These are phyloP conservation scores for Diacarnus erythraeanus DNA, from an alignment of 37 sponge, comb jelly and placozoan genomes.

Conservation along the genomic window DNA sequence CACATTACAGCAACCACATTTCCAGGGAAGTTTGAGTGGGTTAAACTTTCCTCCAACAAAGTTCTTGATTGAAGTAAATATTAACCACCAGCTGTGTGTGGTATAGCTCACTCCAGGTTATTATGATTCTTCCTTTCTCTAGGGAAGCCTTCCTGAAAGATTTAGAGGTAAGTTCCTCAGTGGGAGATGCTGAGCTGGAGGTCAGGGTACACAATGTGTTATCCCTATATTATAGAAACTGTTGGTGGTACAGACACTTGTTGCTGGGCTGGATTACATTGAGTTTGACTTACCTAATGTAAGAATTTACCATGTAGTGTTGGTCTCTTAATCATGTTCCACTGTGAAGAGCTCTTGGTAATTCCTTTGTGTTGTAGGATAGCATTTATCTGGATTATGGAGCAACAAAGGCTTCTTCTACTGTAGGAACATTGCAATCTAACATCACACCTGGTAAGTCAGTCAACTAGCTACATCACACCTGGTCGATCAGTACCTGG, in stretches of 20 bases:
- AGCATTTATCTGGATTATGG: constrained; percentile 43
- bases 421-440: neutral
- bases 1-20: too few relatives aligned
- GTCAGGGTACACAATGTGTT: neutral
- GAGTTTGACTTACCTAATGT: constrained; percentile 61
- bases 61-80: too few relatives aligned
- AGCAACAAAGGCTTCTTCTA: constrained; percentile 9
- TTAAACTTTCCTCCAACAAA: too few relatives aligned
- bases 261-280: constrained; percentile 76
- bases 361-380: too few relatives aligned
- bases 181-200: neutral
- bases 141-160: constrained; percentile 69
- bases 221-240: constrained; percentile 25
- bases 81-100: too few relatives aligned
- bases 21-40: too few relatives aligned
- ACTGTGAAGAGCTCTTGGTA: too few relatives aligned
- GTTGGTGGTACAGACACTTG: constrained; percentile 59
- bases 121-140: neutral
- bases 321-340: too few relatives aligned
- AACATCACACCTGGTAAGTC: constrained; percentile 25
- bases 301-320: constrained; percentile 1
- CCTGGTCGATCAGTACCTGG: too few relatives aligned
- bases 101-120: neutral
- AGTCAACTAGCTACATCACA: too few relatives aligned
- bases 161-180: constrained; percentile 36